Percentiles rank a stretch among this genome's conserved stretches.
These are phyloP conservation scores for Daubentonia madagascariensis DNA, from an alignment of 2,113 vertebrate genomes.

Conservation along the genomic window DNA sequence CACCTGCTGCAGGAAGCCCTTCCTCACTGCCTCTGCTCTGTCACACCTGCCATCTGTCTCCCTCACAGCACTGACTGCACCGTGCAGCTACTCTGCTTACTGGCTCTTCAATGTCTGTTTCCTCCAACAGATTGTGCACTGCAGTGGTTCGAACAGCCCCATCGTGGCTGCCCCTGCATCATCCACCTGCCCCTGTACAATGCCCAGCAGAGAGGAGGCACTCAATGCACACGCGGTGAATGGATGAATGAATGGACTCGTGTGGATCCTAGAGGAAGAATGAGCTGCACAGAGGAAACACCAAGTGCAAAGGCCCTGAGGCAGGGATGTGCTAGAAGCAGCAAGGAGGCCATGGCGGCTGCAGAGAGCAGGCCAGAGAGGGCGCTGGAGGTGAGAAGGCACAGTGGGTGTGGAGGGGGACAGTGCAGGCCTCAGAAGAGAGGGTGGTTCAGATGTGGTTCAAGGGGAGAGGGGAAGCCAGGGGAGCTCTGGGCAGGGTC, in stretches of 20 bases:
- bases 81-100: neutral
- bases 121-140: neutral
- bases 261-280: neutral
- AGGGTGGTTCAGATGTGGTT: neutral
- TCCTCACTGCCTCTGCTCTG: neutral
- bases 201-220: neutral
- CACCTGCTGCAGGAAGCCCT: neutral
- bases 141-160: neutral
- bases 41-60: accelerated
- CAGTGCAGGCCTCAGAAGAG: neutral
- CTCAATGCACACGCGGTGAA: accelerated
- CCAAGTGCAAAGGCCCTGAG: neutral
- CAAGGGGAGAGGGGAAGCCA: neutral
- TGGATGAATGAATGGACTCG: accelerated
- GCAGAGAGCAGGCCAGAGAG: neutral
- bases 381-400: accelerated
- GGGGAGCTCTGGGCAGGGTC: neutral
- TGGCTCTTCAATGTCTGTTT: neutral
- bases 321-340: neutral
- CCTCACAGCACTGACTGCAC: neutral
- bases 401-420: no score
- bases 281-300: accelerated
- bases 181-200: neutral
- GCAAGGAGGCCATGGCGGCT: accelerated
- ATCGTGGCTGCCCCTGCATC: accelerated